Conservation (phyloP, 2,797 vertebrate genomes). For the Calcarius lapponicus region DNA sequence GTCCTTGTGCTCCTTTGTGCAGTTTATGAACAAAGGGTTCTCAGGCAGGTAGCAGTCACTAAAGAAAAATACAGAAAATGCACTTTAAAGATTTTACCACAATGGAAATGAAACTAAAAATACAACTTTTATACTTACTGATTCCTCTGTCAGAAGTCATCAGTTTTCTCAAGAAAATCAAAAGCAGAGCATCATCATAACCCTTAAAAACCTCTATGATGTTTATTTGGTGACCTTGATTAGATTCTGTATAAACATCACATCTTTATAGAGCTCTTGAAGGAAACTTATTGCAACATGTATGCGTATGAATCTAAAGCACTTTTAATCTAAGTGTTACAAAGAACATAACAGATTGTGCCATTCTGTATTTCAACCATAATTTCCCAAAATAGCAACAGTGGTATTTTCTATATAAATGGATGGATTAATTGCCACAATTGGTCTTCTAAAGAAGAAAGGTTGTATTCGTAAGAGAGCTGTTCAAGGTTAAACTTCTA, state of each 20-base stretch:
- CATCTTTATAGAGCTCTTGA: not conserved
- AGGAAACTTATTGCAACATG: not conserved
- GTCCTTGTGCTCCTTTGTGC: conserved; percentile 40
- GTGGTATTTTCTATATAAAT: not conserved
- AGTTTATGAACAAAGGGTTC: conserved; percentile 81
- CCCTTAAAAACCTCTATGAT: not conserved
- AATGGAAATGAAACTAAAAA: not conserved
- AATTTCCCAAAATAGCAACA: not conserved
- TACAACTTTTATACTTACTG: not conserved
- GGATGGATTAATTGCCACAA: not conserved
- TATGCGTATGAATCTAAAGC: not conserved
- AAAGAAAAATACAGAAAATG: conserved; percentile 16
- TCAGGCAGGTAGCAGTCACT: conserved; percentile 78
- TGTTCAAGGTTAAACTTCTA: not conserved
- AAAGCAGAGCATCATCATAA: not conserved
- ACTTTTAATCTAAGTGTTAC: not conserved
- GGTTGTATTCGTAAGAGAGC: not conserved
- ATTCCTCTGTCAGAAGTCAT: not conserved
- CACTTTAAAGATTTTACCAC: not conserved
- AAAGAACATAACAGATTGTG: not conserved
- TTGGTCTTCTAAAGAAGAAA: not conserved
- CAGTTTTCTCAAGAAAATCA: not conserved
- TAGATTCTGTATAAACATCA: not conserved
- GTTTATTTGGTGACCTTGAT: not conserved
- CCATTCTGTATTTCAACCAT: not conserved